phyloP scores from a whole-genome alignment of 2,113 vertebrate species.

The Redunca redunca region DNA sequence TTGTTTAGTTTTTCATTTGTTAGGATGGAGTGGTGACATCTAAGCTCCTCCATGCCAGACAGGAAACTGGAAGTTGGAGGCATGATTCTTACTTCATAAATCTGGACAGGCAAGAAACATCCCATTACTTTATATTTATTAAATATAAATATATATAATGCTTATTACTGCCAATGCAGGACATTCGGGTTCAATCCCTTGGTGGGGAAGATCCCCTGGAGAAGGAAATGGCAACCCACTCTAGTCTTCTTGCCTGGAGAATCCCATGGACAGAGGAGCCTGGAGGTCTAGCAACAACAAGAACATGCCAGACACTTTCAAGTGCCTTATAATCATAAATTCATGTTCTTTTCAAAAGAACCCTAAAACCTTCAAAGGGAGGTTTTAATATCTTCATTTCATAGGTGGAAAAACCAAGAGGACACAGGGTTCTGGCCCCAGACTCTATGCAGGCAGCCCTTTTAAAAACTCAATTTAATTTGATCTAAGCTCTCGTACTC shows the following conservation, averaged over 20 bases:
- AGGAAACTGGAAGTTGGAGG: neutral
- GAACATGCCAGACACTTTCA: neutral
- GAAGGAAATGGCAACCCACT: neutral
- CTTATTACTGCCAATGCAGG: neutral
- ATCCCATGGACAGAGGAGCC: neutral
- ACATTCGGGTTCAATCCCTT: neutral
- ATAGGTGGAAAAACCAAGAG: neutral
- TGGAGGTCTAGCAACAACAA: neutral
- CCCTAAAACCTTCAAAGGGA: neutral
- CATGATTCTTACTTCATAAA: neutral
- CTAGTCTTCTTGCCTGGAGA: neutral
- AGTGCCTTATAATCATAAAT: neutral
- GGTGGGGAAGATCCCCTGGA: neutral
- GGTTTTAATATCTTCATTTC: neutral
- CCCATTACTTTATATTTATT: neutral
- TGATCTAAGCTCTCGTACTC: neutral
- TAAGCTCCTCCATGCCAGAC: neutral
- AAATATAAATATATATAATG: neutral
- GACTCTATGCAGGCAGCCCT: neutral
- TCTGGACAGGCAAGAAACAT: neutral
- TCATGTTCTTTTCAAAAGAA: neutral
- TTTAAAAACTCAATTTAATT: neutral
- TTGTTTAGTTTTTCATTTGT: neutral
- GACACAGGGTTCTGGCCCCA: neutral
- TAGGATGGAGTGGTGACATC: neutral